Evolutionary conservation across 2,797 vertebrate genomes (phyloP), one percentile per base, ranked within the genome.

Genomic region (Carapus acus): DNA sequence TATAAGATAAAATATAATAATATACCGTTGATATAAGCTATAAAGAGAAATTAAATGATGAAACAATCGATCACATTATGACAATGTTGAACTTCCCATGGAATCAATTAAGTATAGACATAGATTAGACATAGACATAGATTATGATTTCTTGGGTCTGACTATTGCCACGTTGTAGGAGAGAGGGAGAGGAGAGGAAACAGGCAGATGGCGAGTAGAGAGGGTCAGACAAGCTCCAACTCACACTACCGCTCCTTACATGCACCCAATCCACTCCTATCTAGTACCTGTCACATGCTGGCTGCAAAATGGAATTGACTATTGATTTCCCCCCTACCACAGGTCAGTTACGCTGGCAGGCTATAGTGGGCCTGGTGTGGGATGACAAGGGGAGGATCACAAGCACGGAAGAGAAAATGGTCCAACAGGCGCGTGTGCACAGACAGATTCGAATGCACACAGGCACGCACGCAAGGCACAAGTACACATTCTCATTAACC

Each of bases 291-390:
- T 89, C 88, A 88, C 80, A 84, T 49, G 51, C 73, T 61, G 61
- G 68, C 81, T 73, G 75, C 83, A 84, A 86, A 89, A 86, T 89
- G 85, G 84, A 89, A 90, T 89, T 88, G 87, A 88, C 87, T 88
- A 90, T 90, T 85, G 88, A 90, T 85, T 85, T 83, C 79, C 78
- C 65, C 50, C 79, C 85, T 82, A 86, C 80, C 77, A 80, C 85
- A 83, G 86, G 87, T 87, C 86, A 86, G 79, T 50, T 69, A 68
- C 60, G 72, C 70, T 76, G 80, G 67, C 77, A 80, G 74, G 67
- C 63, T 74, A 62, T 49, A 73, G 81, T 54, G 70, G 71, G 80
- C 49, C 57, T 44, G 3, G 19, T 34, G 58, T 56, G 68, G 70
- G 68, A 81, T 74, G 67, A 71, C 56, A 59, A 54, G 58, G 62